Evolutionary conservation across 2,113 vertebrate species (phyloP).

Genomic region (Eleginops maclovinus): DNA sequence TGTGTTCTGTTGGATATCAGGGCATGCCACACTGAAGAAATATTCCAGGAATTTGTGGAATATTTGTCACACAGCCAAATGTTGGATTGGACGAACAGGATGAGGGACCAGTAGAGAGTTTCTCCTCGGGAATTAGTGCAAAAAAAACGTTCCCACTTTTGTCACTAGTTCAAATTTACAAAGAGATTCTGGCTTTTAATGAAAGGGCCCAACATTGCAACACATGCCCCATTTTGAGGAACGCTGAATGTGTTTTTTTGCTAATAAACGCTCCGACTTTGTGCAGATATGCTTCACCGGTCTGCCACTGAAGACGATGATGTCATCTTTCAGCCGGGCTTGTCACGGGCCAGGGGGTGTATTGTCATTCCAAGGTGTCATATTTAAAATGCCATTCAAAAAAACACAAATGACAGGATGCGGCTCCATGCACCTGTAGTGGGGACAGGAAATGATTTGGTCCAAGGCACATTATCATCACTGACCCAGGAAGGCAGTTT

Average conservation of each 20-base stretch:
- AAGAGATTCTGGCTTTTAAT: slow-evolving; percentile 23
- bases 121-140: slow-evolving; percentile 35
- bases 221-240: slow-evolving; percentile 27
- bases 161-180: slow-evolving; percentile 35
- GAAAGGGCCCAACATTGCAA: slow-evolving; percentile 21
- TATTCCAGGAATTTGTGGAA: slow-evolving; percentile 78
- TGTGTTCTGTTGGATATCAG: slow-evolving; percentile 50
- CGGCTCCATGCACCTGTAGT: slow-evolving; percentile 68
- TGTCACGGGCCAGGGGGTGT: slow-evolving; percentile 67
- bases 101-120: slow-evolving; percentile 52
- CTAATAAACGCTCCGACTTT: slow-evolving; percentile 34
- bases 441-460: slow-evolving; percentile 15
- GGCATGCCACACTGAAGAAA: slow-evolving; percentile 68
- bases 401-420: slow-evolving; percentile 69
- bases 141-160: slow-evolving; percentile 48
- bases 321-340: slow-evolving; percentile 69
- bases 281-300: slow-evolving; percentile 54
- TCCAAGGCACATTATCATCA: slow-evolving; percentile 10
- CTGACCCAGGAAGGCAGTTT: slow-evolving; percentile 5
- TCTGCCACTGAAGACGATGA: slow-evolving; percentile 64
- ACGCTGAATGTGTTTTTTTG: slow-evolving; percentile 22
- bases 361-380: slow-evolving; percentile 73
- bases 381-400: slow-evolving; percentile 68
- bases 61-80: slow-evolving; percentile 85
- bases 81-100: slow-evolving; percentile 49